A percentile compares a stretch with the other conserved stretches of the same genome.
These are phyloP conservation scores for Gadus macrocephalus DNA, from an alignment of 2,113 vertebrate genomes.

Conservation along the genomic window DNA sequence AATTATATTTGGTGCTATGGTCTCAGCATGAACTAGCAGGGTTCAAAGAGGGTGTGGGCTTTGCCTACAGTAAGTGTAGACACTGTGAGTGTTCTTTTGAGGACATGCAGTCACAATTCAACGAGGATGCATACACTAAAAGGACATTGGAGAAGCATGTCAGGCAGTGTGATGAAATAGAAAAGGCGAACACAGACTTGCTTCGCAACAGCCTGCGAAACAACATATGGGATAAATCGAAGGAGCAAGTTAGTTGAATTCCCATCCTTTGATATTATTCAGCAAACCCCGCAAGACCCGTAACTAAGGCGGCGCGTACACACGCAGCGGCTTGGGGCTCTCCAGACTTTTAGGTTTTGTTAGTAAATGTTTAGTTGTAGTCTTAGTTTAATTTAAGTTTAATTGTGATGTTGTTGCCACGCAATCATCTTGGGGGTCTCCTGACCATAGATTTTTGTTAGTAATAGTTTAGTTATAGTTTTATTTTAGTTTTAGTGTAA, in stretches of 20 bases:
- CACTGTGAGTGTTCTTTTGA: conserved; percentile 31
- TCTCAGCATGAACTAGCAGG: conserved; percentile 26
- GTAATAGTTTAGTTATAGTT: too few species aligned
- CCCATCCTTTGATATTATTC: conserved; percentile 33
- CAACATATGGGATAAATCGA: conserved; percentile 38
- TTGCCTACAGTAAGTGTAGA: conserved; percentile 1
- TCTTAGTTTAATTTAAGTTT: too few species aligned
- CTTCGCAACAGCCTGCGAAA: conserved; percentile 28
- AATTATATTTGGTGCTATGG: conserved; percentile 3
- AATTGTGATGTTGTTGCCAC: too few species aligned
- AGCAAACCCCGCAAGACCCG: conserved; percentile 31
- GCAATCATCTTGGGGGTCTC: too few species aligned
- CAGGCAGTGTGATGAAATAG: conserved; percentile 19
- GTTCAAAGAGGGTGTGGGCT: conserved; percentile 29
- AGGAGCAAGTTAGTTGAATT: conserved; percentile 33
- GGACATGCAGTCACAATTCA: conserved; percentile 21
- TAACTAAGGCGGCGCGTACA: too few species aligned
- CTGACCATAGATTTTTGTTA: too few species aligned
- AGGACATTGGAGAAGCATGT: conserved; percentile 4
- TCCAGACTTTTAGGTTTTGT: too few species aligned
- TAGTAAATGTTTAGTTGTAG: too few species aligned
- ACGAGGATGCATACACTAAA: conserved; percentile 19
- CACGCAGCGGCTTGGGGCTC: too few species aligned
- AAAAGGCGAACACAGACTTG: conserved; percentile 19
- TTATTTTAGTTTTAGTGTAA: too few species aligned